Base-by-base conservation (phyloP, 2,888 invertebrate species). In the Patella caerulea region DNA sequence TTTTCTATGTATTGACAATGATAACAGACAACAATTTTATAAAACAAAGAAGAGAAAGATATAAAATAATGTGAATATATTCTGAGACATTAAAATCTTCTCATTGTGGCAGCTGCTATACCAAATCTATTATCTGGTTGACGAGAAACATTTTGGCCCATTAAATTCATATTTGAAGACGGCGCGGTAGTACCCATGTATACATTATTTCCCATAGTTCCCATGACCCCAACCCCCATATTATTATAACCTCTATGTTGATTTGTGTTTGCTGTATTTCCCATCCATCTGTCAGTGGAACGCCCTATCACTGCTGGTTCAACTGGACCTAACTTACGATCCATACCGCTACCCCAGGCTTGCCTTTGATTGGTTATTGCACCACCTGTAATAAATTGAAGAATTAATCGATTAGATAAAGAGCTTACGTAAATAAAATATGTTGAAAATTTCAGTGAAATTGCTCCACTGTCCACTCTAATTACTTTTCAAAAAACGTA, bases 261-360 rank as follows among this genome's bases (percentile, higher is more conserved):
- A 19, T 65, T 19, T 24, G 65, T 19, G 12, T 65, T 24, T 12
- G 65, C 24, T 0, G 45, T 45, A 9, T 45, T 45, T 65, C 76
- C 72, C 29, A 80, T 59, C 74, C 82, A 77, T 34, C 81, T 75
- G 29, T 80, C 79, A 29, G 29, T 70, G 24, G 45, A 45, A 65
- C 4, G 24, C 11, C 19, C 65, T 12, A 65, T 12, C 3, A 24
- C 19, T 1, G 65, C 24, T 65, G 65, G 65, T 24, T 65, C 65
- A 24, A 65, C 24, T 24, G 24, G 65, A 24, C 19, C 65, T 65
- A 65, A 56, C 24, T 72, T 52, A 74, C 71, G 55, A 19, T 81
- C 78, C 19, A 71, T 76, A 24, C 79, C 79, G 29, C 74, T 78
- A 52, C 80, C 81, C 85, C 85, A 85, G 0, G 75, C 15, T 70